Percentiles rank a stretch among this genome's conserved stretches.
Evolutionary conservation across 2,888 invertebrate species (phyloP).

Genomic region (Liopterus haemorrhoidalis): DNA sequence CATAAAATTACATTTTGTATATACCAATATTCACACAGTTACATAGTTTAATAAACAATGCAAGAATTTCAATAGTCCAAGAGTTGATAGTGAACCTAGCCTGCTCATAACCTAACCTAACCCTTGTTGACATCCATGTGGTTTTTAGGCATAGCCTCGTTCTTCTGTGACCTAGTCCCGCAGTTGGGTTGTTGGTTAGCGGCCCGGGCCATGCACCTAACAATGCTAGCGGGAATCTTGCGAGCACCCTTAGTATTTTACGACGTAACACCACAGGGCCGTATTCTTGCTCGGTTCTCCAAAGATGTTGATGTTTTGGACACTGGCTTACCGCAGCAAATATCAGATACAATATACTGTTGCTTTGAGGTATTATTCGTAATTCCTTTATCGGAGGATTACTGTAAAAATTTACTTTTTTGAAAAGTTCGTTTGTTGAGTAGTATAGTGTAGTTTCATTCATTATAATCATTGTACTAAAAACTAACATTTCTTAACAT

Average conservation of each 20-base stretch:
- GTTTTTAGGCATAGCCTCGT: constrained; percentile 62
- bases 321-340: constrained; percentile 59
- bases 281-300: constrained; percentile 68
- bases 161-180: constrained; percentile 62
- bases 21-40: no score
- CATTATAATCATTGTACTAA: no score
- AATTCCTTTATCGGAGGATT: constrained; percentile 5
- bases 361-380: constrained; percentile 60
- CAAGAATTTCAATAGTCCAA: no score
- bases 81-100: no score
- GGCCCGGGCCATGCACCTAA: constrained; percentile 54
- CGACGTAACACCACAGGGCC: constrained; percentile 71
- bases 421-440: background rate
- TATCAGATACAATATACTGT: constrained; percentile 64
- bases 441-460: no score
- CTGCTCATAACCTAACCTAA: no score
- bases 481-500: no score
- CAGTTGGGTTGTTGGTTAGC: constrained; percentile 51
- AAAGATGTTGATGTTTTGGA: constrained; percentile 72
- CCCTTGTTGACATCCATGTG: no score
- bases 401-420: background rate
- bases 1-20: no score
- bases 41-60: no score
- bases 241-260: constrained; percentile 68
- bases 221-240: constrained; percentile 57